Conservation (phyloP, 2,888 invertebrate species). For the Hecatera dysodea region DNA sequence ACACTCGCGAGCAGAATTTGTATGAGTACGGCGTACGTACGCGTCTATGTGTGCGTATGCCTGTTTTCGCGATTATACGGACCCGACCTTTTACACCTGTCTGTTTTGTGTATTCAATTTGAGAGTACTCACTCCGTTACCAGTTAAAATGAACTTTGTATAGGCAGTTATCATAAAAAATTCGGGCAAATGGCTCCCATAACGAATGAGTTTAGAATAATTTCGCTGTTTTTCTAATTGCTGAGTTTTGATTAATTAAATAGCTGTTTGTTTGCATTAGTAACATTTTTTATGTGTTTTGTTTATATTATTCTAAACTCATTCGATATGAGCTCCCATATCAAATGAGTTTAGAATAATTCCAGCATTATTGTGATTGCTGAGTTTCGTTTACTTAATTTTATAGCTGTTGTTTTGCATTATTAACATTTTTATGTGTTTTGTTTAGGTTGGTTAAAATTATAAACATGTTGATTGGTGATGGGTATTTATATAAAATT, state of each 20-base stretch:
- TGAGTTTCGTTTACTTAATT: constrained; percentile 20
- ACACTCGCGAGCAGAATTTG: background rate
- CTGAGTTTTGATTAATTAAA: no score
- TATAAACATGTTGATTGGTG: background rate
- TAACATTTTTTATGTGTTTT: constrained; percentile 18
- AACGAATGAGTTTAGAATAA: constrained; percentile 29
- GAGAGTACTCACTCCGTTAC: background rate
- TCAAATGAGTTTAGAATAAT: constrained; percentile 32
- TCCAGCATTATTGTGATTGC: constrained; percentile 31
- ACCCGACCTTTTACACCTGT: background rate
- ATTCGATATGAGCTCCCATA: no score
- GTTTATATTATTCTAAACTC: no score
- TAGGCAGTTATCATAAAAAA: constrained; percentile 34
- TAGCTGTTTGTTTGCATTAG: constrained; percentile 21
- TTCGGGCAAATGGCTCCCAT: constrained; percentile 39
- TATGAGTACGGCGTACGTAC: background rate
- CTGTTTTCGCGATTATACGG: background rate
- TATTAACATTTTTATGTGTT: constrained; percentile 11
- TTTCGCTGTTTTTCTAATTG: no score
- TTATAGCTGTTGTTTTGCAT: constrained; percentile 29
- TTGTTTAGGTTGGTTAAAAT: constrained; percentile 22
- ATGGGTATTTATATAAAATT: background rate
- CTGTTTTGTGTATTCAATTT: background rate
- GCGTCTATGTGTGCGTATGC: background rate
- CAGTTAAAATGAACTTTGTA: constrained; percentile 29